Base-by-base conservation (phyloP, 2,888 invertebrate genomes). In the Lasioglossum zephyrum region DNA sequence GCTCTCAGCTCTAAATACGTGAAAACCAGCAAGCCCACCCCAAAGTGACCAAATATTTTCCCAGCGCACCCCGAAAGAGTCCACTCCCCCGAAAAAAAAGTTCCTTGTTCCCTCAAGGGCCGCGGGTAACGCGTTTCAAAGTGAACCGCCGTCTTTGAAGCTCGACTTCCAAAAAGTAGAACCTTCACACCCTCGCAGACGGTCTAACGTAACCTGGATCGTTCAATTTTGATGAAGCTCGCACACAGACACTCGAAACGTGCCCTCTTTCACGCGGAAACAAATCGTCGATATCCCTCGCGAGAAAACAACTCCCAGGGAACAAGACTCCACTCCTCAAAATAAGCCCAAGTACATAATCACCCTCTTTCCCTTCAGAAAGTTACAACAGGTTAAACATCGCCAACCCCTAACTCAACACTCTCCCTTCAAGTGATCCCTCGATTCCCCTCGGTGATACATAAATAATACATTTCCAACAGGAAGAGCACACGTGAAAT, bases 41-140 rank as follows among this genome's bases (percentile, higher is more conserved):
- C 60, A 13, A 31, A 16, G 26, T 60, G 26, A 60, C 60, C 60
- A 60, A 60, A 60, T 60, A 60, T 60, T 60, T 60, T 60, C 26
- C 60, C 16, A 60, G 60, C 4, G 11, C 60, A 60, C 13, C 26
- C 60, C 60, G 5, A 26, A 26, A 60, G 26, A 26, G 60, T 60
- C 60, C 60, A 60, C 60, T 31, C 31, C 26, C 9, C 8, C 36
- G 36, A 66, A 66, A 63, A 36, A 63, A 60, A 60, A 60, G 60
- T 16, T 60, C 60, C 60, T 60, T 60, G 60, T 60, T 60, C 60
- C 60, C 60, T 6, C 60, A 60, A 60, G 36, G 18, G 18, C 2
- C 31, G 8, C 66, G 8, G 31, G 66, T 36, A 66, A 66, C 31
- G 66, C 66, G 66, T 66, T 18, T 26, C 36, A 53, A 77, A 77